Conservation (phyloP, 2,797 vertebrate species). For the Threskiornis aethiopicus region DNA sequence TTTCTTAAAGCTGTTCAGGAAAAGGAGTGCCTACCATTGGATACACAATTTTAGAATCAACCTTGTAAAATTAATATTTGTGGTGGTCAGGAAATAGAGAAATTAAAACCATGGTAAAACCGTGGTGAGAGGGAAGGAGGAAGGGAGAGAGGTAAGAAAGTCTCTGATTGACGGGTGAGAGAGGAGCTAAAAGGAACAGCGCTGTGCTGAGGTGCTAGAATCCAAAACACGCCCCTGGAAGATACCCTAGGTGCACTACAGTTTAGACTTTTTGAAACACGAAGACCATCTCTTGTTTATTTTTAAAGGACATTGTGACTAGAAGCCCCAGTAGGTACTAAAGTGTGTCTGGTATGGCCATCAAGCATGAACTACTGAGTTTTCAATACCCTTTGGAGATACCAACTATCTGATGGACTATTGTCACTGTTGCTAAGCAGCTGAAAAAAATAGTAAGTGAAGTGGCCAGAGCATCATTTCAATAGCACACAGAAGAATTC, state of each 20-base stretch:
- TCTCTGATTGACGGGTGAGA: background rate
- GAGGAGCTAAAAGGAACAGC: background rate
- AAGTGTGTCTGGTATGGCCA: background rate
- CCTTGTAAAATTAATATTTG: background rate
- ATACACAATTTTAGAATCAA: background rate
- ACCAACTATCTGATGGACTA: accelerated
- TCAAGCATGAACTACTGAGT: background rate
- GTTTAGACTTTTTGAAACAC: background rate
- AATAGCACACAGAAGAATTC: background rate
- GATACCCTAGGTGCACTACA: background rate
- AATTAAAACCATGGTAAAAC: background rate
- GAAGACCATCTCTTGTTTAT: background rate
- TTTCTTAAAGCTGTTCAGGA: background rate
- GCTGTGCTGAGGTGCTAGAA: background rate
- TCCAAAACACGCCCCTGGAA: background rate
- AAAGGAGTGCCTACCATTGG: background rate
- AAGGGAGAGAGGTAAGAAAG: background rate
- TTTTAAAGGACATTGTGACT: background rate
- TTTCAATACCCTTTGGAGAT: background rate
- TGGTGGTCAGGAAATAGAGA: background rate
- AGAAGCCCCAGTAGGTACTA: background rate
- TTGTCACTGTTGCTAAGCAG: background rate
- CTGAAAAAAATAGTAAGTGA: background rate
- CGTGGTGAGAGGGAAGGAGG: background rate
- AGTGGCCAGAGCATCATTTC: background rate